phyloP scores from a whole-genome alignment of 2,888 invertebrate genomes.

The Euspilapteryx auroguttella region DNA sequence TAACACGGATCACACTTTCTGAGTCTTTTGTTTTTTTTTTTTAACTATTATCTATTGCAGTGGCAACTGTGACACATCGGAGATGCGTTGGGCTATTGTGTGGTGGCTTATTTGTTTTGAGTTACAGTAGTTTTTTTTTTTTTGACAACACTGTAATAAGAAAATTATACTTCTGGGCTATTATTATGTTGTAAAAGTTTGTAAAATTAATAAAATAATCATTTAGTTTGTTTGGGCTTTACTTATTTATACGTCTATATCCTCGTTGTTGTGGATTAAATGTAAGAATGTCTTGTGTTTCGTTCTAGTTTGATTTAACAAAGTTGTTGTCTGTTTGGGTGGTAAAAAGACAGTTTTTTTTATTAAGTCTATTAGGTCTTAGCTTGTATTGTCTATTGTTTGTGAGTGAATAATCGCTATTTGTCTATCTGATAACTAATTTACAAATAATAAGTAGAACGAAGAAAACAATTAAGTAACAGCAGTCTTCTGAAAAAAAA shows the following conservation, averaged over 20 bases:
- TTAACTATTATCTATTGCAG: slow-evolving; percentile 43
- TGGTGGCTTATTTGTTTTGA: too few species aligned
- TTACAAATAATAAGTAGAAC: slow-evolving; percentile 22
- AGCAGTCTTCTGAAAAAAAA: slow-evolving; percentile 52
- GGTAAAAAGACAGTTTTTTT: too few species aligned
- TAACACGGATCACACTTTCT: too few species aligned
- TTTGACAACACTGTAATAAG: slow-evolving; percentile 36
- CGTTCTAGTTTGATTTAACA: too few species aligned
- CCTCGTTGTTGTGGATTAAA: slow-evolving; percentile 15
- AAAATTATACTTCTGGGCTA: slow-evolving; percentile 3
- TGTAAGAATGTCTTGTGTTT: slow-evolving; percentile 46
- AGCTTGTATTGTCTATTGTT: slow-evolving; percentile 3
- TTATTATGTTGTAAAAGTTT: neutral
- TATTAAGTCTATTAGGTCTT: slow-evolving; percentile 8
- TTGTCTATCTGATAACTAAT: slow-evolving; percentile 15
- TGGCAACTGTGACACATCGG: slow-evolving; percentile 42
- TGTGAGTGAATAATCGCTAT: slow-evolving; percentile 50
- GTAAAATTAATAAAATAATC: too few species aligned
- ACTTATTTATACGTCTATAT: slow-evolving; percentile 16
- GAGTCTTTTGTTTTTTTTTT: too few species aligned
- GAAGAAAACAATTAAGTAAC: slow-evolving; percentile 28
- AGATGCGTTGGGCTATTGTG: too few species aligned
- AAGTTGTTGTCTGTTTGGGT: too few species aligned
- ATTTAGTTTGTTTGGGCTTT: slow-evolving; percentile 2
- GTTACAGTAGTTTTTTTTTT: slow-evolving; percentile 42